A percentile compares a stretch with the other conserved stretches of the same genome.
phyloP scores from a whole-genome alignment of 2,113 vertebrate species.

The Rhineura floridana region DNA sequence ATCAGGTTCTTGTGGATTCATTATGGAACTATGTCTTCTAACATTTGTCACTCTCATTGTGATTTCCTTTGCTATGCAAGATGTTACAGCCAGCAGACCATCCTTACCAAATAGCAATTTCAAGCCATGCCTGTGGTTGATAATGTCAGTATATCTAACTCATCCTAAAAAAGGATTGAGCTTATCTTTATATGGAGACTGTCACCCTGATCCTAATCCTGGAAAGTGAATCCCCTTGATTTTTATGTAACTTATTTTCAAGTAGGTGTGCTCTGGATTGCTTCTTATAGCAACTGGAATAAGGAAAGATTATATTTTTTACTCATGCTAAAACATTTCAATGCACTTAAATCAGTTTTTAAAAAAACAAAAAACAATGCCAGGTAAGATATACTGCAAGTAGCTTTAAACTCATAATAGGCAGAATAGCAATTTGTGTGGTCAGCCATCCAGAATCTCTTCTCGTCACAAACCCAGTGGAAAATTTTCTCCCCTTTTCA shows the following conservation, averaged over 20 bases:
- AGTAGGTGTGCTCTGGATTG: neutral
- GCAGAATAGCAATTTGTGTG: conserved; percentile 29
- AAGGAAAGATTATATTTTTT: neutral
- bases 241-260: conserved; percentile 9
- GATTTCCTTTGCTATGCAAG: neutral
- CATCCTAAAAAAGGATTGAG: neutral
- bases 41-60: neutral
- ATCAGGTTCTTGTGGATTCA: neutral
- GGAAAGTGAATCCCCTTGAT: neutral
- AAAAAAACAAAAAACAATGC: neutral
- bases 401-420: conserved; percentile 18
- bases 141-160: neutral
- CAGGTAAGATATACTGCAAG: conserved; percentile 14
- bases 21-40: neutral
- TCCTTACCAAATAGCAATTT: neutral
- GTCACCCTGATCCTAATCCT: conserved; percentile 1
- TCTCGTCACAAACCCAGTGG: conserved; percentile 29
- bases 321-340: neutral
- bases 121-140: neutral
- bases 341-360: conserved; percentile 33
- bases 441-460: conserved; percentile 20
- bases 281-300: neutral
- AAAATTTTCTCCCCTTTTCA: conserved; percentile 33
- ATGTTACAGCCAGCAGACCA: neutral
- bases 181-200: neutral